These are phyloP conservation scores for Oikopleura dioica DNA, from an alignment of 23 tunicate genomes.

Conservation along the genomic window DNA sequence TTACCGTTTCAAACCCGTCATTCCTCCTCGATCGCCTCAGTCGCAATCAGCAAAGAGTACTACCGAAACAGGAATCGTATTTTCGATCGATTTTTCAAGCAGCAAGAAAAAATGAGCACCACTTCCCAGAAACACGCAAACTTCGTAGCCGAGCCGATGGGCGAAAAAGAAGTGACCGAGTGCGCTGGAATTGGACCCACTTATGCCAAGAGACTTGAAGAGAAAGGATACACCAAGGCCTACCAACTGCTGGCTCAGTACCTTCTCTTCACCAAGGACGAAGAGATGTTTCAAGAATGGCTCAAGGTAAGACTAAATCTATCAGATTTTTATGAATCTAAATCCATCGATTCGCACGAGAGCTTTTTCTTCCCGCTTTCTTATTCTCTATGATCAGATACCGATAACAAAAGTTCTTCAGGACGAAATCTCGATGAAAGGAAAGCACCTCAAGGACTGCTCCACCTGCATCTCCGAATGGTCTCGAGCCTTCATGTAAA, in stretches of 20 bases:
- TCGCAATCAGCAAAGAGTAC: too few species aligned
- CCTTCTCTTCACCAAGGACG: not conserved
- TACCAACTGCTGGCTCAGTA: not conserved
- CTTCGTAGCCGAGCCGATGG: conserved; percentile 10
- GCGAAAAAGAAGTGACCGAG: not conserved
- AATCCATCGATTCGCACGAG: too few species aligned
- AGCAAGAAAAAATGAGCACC: too few species aligned
- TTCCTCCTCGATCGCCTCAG: too few species aligned
- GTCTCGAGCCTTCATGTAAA: not conserved
- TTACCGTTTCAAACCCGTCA: too few species aligned
- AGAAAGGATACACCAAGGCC: not conserved
- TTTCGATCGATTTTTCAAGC: too few species aligned
- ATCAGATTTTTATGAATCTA: too few species aligned
- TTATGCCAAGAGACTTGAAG: not conserved
- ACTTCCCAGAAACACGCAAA: not conserved
- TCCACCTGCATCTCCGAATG: not conserved
- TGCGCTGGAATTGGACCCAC: not conserved
- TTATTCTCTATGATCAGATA: too few species aligned
- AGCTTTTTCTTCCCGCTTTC: too few species aligned
- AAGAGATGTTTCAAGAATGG: conserved; percentile 4
- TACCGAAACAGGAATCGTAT: too few species aligned
- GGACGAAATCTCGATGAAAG: not conserved
- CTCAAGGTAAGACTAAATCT: too few species aligned
- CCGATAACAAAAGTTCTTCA: too few species aligned
- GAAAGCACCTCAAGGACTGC: not conserved